Percentiles rank a stretch among this genome's conserved stretches.
phyloP scores from a whole-genome alignment of 2,113 vertebrate genomes.

The Mixornis gularis region DNA sequence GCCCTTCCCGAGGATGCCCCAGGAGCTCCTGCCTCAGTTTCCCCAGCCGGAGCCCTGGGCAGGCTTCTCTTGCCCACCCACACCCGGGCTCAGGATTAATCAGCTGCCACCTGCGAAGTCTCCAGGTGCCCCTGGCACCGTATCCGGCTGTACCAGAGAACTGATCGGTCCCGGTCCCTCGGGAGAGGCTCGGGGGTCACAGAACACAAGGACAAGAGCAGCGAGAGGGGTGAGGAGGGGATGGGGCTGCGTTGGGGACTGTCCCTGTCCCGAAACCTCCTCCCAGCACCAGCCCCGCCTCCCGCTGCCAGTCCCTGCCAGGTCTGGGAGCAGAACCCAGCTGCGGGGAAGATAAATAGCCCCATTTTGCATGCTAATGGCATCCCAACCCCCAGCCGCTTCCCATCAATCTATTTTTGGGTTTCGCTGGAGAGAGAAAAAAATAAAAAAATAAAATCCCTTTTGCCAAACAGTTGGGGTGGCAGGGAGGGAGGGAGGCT shows the following conservation, averaged over 20 bases:
- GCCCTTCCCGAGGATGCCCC: accelerated
- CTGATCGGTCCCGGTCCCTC: neutral
- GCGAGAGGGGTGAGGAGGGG: accelerated
- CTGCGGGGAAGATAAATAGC: conserved; percentile 13
- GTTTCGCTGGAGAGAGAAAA: neutral
- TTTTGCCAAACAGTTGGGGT: neutral
- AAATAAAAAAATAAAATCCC: neutral
- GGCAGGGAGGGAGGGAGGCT: neutral
- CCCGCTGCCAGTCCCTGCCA: neutral
- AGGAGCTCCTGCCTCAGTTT: neutral
- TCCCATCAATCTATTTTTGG: conserved; percentile 51
- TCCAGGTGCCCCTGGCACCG: accelerated
- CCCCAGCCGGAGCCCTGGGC: accelerated
- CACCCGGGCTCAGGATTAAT: accelerated
- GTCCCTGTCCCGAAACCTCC: neutral
- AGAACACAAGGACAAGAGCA: accelerated
- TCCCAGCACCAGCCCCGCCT: neutral
- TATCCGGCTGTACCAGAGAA: accelerated
- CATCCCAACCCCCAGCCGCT: conserved; percentile 5
- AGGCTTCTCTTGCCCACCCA: neutral
- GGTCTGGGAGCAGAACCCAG: neutral
- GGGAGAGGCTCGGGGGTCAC: neutral
- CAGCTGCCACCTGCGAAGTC: too few species aligned
- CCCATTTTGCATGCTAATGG: conserved; percentile 15
- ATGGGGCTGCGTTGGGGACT: neutral